Percentiles rank a stretch among this genome's conserved stretches.
Evolutionary conservation across 2,113 vertebrate species (phyloP).

Genomic region (Rhinichthys klamathensis): DNA sequence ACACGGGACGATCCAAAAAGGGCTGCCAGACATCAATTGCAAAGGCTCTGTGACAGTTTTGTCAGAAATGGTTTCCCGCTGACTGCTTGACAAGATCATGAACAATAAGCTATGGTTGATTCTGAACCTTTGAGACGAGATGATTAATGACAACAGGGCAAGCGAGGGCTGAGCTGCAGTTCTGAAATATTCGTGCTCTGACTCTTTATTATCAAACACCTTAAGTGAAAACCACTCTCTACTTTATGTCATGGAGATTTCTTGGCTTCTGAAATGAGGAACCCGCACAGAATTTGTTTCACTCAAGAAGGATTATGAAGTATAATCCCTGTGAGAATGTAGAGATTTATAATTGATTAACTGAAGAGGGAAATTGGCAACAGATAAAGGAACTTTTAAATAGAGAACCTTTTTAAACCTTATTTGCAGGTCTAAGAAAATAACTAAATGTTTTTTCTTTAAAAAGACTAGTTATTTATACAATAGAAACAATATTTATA

Average conservation of each 20-base stretch:
- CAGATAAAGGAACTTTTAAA: background rate
- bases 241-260: conserved; percentile 1
- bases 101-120: conserved; percentile 46
- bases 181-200: conserved; percentile 10
- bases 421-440: background rate
- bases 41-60: conserved; percentile 51
- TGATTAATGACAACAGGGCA: conserved; percentile 48
- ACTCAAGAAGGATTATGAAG: conserved; percentile 4
- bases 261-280: conserved; percentile 6
- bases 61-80: conserved; percentile 48
- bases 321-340: conserved; percentile 9
- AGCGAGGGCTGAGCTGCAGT: background rate
- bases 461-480: background rate
- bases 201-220: conserved; percentile 33
- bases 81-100: conserved; percentile 41
- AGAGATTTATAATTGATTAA: conserved; percentile 11
- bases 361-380: background rate
- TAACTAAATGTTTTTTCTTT: background rate
- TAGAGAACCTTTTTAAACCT: background rate
- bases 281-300: background rate
- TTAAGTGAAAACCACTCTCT: background rate
- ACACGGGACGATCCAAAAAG: conserved; percentile 5
- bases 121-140: conserved; percentile 42
- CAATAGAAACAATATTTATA: background rate
- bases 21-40: conserved; percentile 35